phyloP scores from a whole-genome alignment of 2,888 invertebrate genomes.

The Lagria hirta region DNA sequence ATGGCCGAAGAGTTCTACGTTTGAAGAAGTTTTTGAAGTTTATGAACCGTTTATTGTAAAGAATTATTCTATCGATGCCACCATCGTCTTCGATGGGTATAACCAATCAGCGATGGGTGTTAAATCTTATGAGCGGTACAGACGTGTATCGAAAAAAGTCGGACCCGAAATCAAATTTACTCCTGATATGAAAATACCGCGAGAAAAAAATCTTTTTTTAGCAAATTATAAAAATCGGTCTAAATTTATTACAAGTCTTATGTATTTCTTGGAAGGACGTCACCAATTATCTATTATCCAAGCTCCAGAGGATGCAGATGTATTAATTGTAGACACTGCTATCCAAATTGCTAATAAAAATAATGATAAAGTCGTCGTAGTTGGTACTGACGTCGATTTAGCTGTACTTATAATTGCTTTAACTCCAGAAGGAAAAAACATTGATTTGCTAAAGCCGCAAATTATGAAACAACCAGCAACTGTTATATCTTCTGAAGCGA shows the following conservation, averaged over 20 bases:
- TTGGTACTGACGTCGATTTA: not conserved
- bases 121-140: not conserved
- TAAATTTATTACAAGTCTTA: not conserved
- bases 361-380: not conserved
- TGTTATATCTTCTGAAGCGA: not conserved
- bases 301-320: not conserved
- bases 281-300: not conserved
- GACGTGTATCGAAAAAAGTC: not conserved
- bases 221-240: not conserved
- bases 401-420: not conserved
- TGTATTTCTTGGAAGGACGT: not conserved
- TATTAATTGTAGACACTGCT: not conserved
- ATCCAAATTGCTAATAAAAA: not conserved
- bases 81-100: not conserved
- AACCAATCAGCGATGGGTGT: too few relatives aligned
- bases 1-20: not conserved
- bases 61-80: not conserved
- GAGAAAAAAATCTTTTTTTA: not conserved
- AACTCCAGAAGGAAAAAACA: not conserved
- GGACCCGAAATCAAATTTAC: not conserved
- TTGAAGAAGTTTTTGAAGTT: not conserved
- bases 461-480: not conserved
- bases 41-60: not conserved
- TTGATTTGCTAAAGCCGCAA: not conserved
- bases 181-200: not conserved